phyloP scores from a whole-genome alignment of 2,888 invertebrate genomes.

The Phaedon cochleariae region DNA sequence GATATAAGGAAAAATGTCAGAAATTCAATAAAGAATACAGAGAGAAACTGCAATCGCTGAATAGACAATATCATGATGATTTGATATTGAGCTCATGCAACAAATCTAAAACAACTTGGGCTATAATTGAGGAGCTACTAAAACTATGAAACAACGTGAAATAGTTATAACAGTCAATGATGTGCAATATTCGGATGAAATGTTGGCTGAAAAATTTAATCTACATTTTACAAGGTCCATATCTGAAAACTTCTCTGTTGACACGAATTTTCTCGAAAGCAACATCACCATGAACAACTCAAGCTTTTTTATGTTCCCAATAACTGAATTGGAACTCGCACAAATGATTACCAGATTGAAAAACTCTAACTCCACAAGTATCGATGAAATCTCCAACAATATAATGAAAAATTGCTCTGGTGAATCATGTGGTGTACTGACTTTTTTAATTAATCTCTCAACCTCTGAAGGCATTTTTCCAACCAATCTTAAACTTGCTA shows the following conservation, averaged over 20 bases:
- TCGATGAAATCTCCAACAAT: neutral
- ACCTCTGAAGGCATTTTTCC: neutral
- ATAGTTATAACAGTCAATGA: neutral
- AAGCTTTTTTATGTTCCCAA: neutral
- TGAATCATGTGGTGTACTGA: conserved; percentile 3
- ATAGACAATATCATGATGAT: conserved; percentile 5
- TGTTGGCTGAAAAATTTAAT: conserved; percentile 1
- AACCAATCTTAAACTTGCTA: neutral
- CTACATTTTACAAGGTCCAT: neutral
- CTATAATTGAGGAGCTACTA: neutral
- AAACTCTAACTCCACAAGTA: neutral
- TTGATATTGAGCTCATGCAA: conserved; percentile 3
- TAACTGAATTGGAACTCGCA: neutral
- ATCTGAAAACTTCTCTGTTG: conserved; percentile 3
- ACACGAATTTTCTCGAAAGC: neutral
- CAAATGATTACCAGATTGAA: neutral
- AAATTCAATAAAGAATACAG: neutral
- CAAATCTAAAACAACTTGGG: conserved; percentile 1
- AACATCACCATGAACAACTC: neutral
- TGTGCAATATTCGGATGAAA: conserved; percentile 4
- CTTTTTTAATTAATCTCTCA: neutral
- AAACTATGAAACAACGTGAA: neutral
- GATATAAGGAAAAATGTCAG: neutral
- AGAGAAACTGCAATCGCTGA: neutral
- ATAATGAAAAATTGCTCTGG: neutral